A percentile compares a stretch with the other conserved stretches of the same genome.
Evolutionary conservation across 2,888 invertebrate genomes (phyloP).

Genomic region (Peribatodes rhomboidaria): DNA sequence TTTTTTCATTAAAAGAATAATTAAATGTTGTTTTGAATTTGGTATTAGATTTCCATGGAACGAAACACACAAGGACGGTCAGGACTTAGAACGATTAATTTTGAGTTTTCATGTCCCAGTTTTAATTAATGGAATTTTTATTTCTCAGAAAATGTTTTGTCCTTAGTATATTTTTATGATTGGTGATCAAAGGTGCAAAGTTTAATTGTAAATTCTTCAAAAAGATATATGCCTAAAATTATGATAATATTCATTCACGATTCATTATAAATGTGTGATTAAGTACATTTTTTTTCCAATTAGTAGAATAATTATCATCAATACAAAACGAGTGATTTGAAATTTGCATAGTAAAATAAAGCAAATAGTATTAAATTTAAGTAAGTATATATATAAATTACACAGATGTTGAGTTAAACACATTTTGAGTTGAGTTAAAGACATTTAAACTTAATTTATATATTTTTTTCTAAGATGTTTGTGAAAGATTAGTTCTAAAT

Average conservation of each 20-base stretch:
- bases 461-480: neutral
- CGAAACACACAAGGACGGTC: slow-evolving; percentile 65
- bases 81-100: slow-evolving; percentile 55
- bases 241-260: slow-evolving; percentile 50
- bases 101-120: slow-evolving; percentile 17
- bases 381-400: neutral
- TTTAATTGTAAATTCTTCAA: slow-evolving; percentile 73
- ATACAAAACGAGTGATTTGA: neutral
- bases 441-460: neutral
- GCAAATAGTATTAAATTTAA: neutral
- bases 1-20: slow-evolving; percentile 24
- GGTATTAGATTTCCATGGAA: slow-evolving; percentile 33
- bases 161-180: slow-evolving; percentile 46
- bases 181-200: slow-evolving; percentile 35
- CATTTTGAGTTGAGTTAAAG: too few relatives aligned
- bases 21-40: neutral
- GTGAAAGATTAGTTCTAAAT: slow-evolving; percentile 59
- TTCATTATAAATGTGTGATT: slow-evolving; percentile 27
- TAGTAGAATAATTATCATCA: slow-evolving; percentile 7
- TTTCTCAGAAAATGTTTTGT: slow-evolving; percentile 42
- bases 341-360: neutral
- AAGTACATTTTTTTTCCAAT: slow-evolving; percentile 19
- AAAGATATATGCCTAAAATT: slow-evolving; percentile 70
- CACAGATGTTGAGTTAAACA: neutral
- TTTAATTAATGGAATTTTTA: slow-evolving; percentile 43